These are phyloP conservation scores for Thecocarcelia acutangulata DNA, from an alignment of 2,888 invertebrate species.

Conservation along the genomic window DNA sequence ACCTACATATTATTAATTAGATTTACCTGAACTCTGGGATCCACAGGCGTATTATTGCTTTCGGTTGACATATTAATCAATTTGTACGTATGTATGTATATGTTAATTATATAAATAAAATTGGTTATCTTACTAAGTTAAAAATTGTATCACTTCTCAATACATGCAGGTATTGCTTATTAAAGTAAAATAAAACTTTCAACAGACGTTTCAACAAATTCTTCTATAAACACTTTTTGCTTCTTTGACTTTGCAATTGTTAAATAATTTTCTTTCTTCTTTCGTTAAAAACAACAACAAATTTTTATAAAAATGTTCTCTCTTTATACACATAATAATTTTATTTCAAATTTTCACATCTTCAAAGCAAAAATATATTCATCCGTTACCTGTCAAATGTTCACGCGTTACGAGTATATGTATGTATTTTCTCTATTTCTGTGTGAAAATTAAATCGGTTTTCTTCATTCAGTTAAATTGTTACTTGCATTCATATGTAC, in stretches of 20 bases:
- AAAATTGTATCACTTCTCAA: conserved; percentile 41
- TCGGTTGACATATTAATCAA: conserved; percentile 79
- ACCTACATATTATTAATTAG: neutral
- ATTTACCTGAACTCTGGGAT: conserved; percentile 90
- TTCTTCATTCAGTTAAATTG: conserved; percentile 55
- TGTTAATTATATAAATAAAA: too few relatives aligned
- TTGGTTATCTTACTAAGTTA: neutral
- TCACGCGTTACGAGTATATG: conserved; percentile 52
- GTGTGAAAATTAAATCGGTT: conserved; percentile 45
- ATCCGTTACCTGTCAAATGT: conserved; percentile 54
- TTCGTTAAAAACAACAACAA: conserved; percentile 13
- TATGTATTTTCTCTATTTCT: conserved; percentile 62
- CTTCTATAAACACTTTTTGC: conserved; percentile 1
- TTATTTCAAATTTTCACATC: conserved; percentile 27
- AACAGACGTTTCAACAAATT: conserved; percentile 12
- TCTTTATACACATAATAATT: conserved; percentile 5
- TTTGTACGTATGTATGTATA: conserved; percentile 20
- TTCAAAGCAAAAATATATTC: conserved; percentile 22
- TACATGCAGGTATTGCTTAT: neutral
- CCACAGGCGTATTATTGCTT: conserved; percentile 86
- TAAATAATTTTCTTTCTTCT: neutral
- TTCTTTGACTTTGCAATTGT: too few relatives aligned
- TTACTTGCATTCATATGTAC: conserved; percentile 65
- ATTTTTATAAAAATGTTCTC: conserved; percentile 55
- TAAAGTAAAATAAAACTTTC: neutral